A percentile compares a stretch with the other conserved stretches of the same genome.
phyloP scores from a whole-genome alignment of 2,113 vertebrate species.

The Donacobius atricapilla region DNA sequence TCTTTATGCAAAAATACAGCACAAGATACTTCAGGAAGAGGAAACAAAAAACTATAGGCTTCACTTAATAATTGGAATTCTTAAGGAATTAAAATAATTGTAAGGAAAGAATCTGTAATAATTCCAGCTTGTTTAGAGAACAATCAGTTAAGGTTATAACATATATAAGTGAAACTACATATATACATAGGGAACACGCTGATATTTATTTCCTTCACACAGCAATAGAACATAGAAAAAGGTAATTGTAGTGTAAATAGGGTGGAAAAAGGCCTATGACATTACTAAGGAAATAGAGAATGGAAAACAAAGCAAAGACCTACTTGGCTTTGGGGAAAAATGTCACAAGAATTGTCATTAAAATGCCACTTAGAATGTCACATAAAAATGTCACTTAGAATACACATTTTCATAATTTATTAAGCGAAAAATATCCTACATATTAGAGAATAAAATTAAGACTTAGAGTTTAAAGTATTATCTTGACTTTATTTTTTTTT shows the following conservation, averaged over 20 bases:
- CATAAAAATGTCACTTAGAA: no score
- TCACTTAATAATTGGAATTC: neutral
- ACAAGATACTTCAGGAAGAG: neutral
- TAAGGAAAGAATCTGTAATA: neutral
- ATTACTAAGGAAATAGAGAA: neutral
- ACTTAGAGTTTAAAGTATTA: slow-evolving; percentile 57
- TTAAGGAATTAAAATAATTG: neutral
- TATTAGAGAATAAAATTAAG: slow-evolving; percentile 65
- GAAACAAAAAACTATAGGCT: neutral
- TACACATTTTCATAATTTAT: neutral
- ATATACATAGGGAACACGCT: neutral
- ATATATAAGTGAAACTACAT: neutral
- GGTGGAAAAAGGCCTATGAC: neutral
- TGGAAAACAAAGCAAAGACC: neutral
- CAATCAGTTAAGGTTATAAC: neutral
- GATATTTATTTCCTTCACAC: neutral
- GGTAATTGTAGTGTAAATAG: neutral
- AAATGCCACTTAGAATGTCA: no score
- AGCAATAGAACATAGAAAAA: neutral
- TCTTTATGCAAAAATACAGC: neutral
- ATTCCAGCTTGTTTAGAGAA: neutral
- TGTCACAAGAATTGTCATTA: no score
- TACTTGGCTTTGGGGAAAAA: neutral
- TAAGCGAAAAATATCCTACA: neutral
- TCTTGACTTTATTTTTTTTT: slow-evolving; percentile 66